phyloP scores from a whole-genome alignment of 2,113 vertebrate species.

The Chascanopsetta lugubris region DNA sequence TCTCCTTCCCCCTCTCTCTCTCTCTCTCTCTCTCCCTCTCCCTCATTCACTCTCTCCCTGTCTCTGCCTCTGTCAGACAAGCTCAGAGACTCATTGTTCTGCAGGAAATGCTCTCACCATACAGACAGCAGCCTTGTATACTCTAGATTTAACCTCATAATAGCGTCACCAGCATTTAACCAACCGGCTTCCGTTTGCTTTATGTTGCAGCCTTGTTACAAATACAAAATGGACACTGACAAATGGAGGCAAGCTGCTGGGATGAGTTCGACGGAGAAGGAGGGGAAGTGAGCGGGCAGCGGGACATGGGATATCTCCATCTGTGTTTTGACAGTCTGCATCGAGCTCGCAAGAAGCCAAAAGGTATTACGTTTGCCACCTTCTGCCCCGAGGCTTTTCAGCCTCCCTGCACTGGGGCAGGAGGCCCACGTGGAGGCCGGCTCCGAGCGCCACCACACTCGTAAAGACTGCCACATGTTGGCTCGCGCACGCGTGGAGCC shows the following conservation, averaged over 20 bases:
- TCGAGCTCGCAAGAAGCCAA: constrained; percentile 17
- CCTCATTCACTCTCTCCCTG: constrained; percentile 1
- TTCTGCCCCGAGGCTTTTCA: constrained; percentile 34
- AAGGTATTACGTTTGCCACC: constrained; percentile 23
- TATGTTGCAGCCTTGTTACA: constrained; percentile 49
- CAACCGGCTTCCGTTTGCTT: constrained; percentile 65
- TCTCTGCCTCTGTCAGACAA: constrained; percentile 57
- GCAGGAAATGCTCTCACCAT: constrained; percentile 73
- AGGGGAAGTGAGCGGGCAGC: constrained; percentile 5
- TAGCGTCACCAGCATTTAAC: constrained; percentile 58
- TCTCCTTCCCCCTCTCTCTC: constrained; percentile 9
- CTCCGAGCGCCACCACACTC: constrained; percentile 37
- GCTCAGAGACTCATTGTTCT: constrained; percentile 71
- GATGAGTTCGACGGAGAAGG: constrained; percentile 16
- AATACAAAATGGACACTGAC: constrained; percentile 63
- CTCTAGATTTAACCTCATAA: constrained; percentile 76
- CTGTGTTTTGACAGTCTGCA: constrained; percentile 34
- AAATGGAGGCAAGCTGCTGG: constrained; percentile 29
- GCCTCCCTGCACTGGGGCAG: constrained; percentile 21
- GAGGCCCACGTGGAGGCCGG: constrained; percentile 32
- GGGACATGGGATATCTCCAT: constrained; percentile 3
- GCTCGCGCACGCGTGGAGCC: constrained; percentile 25
- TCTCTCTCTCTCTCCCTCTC: constrained; percentile 2
- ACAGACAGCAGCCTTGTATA: constrained; percentile 65
- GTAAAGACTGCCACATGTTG: constrained; percentile 53